A percentile compares a stretch with the other conserved stretches of the same genome.
Conservation (phyloP, 2,113 vertebrate genomes). For the Cynopterus brachyotis region DNA sequence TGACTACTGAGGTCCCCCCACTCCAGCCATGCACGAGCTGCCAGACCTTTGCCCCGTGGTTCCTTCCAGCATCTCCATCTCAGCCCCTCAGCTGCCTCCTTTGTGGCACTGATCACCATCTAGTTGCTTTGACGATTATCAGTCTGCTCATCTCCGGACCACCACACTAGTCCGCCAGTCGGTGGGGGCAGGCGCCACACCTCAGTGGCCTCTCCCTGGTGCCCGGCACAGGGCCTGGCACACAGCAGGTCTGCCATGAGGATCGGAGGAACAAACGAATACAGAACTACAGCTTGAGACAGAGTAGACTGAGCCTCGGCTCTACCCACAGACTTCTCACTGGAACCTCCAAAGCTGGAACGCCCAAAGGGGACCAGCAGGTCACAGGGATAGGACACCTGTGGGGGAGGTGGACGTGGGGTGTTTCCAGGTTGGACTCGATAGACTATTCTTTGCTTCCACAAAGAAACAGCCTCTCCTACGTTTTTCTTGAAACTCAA, state of each 20-base stretch:
- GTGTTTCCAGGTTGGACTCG: neutral
- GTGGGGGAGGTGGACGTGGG: neutral
- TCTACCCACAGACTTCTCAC: neutral
- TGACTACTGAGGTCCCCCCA: neutral
- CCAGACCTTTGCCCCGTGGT: neutral
- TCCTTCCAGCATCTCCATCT: neutral
- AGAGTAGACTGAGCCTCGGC: neutral
- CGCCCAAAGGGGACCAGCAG: neutral
- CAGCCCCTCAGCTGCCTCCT: neutral
- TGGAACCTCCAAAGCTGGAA: no score
- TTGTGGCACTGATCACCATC: accelerated
- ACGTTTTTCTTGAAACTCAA: neutral
- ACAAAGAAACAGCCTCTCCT: neutral
- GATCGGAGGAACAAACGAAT: neutral
- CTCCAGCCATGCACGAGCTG: accelerated
- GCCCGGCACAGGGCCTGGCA: neutral
- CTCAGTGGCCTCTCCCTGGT: neutral
- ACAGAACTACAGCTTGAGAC: neutral
- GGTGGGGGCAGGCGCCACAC: neutral
- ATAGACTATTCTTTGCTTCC: neutral
- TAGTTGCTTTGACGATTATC: accelerated
- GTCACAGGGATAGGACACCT: neutral
- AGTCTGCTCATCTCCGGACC: neutral
- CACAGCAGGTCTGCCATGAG: neutral
- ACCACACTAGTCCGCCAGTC: accelerated